Evolutionary conservation across 2,797 vertebrate species (phyloP), one percentile per base, ranked within the genome.

Genomic region (Sebastes minor): DNA sequence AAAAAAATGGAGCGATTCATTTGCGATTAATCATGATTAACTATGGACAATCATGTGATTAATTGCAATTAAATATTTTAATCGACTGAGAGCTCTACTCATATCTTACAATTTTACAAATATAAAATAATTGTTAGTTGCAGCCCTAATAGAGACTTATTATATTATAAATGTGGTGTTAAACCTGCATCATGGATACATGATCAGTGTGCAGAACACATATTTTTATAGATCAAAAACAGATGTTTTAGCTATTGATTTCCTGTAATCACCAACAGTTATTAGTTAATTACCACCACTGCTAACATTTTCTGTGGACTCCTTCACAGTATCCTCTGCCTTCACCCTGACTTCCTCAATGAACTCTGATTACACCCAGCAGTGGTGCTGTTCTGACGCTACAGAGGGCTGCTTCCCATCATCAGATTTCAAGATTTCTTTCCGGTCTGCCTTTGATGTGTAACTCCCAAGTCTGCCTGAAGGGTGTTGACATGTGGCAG

Each of bases 391-490:
- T 78, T 83, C 65, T 72, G 56, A 75, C 49, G 33, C 81, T 23
- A 53, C 71, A 77, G 70, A 63, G 52, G 63, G 69, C 80, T 81
- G 80, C 81, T 86, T 80, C 73, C 85, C 76, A 81, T 86, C 82
- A 78, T 70, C 86, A 81, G 66, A 86, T 86, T 80, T 86, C 71
- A 74, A 84, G 69, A 87, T 86, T 87, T 85, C 64, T 85, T 84
- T 85, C 80, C 57, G 49, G 84, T 85, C 69, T 84, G 86, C 85
- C 84, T 91, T 89, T 90, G 88, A 92, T 85, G 82, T 89, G 85
- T 28, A 84, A 76, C 72, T 84, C 85, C 83, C 33, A 30, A 80
- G 74, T 85, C 80, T 75, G 89, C 84, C 86, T 59, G 70, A 79
- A 72, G 91, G 85, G 68, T 85, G 85, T 88, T 82, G 86, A 79